phyloP scores from a whole-genome alignment of 2,888 invertebrate species.

The Lottia scabra region DNA sequence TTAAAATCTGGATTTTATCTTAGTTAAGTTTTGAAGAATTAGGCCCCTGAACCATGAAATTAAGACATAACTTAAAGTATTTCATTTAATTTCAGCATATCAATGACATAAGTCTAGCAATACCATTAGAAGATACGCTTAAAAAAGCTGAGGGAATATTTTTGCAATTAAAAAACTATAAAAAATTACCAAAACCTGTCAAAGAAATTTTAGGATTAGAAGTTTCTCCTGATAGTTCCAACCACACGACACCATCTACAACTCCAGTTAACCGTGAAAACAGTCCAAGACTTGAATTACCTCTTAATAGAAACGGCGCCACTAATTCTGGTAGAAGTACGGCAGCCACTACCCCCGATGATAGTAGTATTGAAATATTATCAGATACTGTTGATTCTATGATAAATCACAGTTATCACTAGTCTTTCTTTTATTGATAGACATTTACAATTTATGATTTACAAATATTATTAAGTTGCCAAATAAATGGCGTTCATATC shows the following conservation, averaged over 20 bases:
- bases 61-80: too few relatives aligned
- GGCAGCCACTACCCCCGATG: conserved; percentile 53
- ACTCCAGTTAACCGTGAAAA: conserved; percentile 31
- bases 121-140: conserved; percentile 85
- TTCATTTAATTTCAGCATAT: conserved; percentile 79
- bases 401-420: conserved; percentile 43
- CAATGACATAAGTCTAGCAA: conserved; percentile 90
- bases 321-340: conserved; percentile 38
- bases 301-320: conserved; percentile 35
- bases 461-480: too few relatives aligned
- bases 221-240: conserved; percentile 39
- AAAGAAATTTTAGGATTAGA: conserved; percentile 61
- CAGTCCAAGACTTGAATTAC: conserved; percentile 38
- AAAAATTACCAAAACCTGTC: conserved; percentile 57
- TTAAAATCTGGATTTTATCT: too few relatives aligned
- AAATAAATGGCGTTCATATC: too few relatives aligned
- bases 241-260: conserved; percentile 37
- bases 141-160: conserved; percentile 93
- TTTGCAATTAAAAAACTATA: conserved; percentile 77
- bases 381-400: conserved; percentile 47
- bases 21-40: too few relatives aligned
- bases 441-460: too few relatives aligned
- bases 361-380: conserved; percentile 63
- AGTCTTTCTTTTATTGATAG: neutral
- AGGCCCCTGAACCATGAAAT: too few relatives aligned